Conservation (phyloP, 2,113 vertebrate species). For the Myocastor coypus region DNA sequence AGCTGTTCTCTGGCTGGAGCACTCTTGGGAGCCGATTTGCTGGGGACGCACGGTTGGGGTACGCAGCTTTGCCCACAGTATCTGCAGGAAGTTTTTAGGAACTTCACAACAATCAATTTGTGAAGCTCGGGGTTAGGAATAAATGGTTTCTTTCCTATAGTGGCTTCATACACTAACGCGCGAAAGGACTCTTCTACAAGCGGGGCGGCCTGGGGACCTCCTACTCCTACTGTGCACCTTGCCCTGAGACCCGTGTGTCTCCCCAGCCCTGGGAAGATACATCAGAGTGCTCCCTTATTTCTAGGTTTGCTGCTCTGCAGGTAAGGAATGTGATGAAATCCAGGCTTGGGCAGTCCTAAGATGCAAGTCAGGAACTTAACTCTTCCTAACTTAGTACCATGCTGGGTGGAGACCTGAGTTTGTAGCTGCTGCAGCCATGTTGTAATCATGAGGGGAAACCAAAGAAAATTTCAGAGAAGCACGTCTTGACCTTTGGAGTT, state of each 20-base stretch:
- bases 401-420: neutral
- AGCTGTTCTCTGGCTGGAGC: no score
- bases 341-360: neutral
- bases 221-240: neutral
- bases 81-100: neutral
- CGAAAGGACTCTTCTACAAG: neutral
- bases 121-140: neutral
- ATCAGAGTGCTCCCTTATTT: neutral
- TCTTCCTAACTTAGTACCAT: neutral
- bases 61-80: neutral
- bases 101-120: neutral
- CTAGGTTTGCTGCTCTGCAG: neutral
- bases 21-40: neutral
- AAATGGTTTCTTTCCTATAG: neutral
- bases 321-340: neutral
- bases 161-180: neutral
- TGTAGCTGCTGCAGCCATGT: neutral
- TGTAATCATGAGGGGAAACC: neutral
- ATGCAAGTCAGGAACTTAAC: neutral
- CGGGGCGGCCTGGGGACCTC: neutral
- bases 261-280: neutral
- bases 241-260: neutral
- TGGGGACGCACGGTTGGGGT: neutral
- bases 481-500: neutral
- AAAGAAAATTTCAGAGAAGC: neutral